Evolutionary conservation across 2,888 invertebrate genomes (phyloP).

Genomic region (Anthoptus insignis): DNA sequence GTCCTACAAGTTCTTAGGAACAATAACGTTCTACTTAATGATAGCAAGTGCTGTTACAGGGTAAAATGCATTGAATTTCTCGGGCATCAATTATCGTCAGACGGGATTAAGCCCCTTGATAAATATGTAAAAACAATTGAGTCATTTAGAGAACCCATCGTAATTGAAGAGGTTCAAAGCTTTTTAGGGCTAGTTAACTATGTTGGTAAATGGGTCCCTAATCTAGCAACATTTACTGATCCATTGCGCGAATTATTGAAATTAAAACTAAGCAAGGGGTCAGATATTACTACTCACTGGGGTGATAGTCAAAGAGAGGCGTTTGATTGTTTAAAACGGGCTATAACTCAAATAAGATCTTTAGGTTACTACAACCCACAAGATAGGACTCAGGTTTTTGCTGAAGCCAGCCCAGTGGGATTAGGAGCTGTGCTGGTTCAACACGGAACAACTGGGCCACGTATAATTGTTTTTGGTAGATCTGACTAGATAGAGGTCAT

Average conservation of each 20-base stretch:
- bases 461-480: conserved; percentile 43
- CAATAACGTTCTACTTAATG: background rate
- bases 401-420: background rate
- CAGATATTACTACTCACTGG: background rate
- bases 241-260: background rate
- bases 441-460: conserved; percentile 15
- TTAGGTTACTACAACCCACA: too few relatives aligned
- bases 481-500: background rate
- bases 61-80: background rate
- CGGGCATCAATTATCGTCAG: background rate
- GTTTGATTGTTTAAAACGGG: too few relatives aligned
- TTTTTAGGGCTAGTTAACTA: background rate
- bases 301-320: too few relatives aligned
- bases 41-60: background rate
- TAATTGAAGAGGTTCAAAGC: background rate
- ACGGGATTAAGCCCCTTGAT: background rate
- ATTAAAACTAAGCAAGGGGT: background rate
- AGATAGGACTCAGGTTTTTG: background rate
- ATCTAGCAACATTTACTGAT: background rate
- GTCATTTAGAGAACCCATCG: background rate
- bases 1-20: background rate
- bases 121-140: background rate
- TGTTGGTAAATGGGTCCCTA: background rate
- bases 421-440: background rate
- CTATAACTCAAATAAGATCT: too few relatives aligned